These are phyloP conservation scores for Chaenocephalus aceratus DNA, from an alignment of 2,113 vertebrate species.

Conservation along the genomic window DNA sequence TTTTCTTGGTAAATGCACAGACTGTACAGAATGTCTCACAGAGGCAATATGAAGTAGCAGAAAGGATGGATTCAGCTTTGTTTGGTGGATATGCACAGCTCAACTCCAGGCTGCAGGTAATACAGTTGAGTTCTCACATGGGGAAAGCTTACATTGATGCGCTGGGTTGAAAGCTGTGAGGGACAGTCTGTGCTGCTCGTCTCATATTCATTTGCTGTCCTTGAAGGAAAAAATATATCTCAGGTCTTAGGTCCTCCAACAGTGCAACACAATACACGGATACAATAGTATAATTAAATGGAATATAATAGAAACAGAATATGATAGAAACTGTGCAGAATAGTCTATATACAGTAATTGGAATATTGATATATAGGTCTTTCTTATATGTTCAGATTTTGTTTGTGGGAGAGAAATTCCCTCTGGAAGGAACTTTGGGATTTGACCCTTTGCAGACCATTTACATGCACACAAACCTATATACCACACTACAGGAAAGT, in stretches of 20 bases:
- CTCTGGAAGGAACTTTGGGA: no score
- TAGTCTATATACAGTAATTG: no score
- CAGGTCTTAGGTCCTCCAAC: no score
- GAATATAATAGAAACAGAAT: no score
- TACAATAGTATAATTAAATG: no score
- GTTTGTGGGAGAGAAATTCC: no score
- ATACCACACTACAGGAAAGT: no score
- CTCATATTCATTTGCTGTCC: slow-evolving; percentile 28
- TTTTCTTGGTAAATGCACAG: neutral
- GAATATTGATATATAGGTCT: no score
- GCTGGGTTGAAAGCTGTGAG: neutral
- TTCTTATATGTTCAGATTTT: no score
- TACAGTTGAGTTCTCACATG: neutral
- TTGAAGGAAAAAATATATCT: neutral
- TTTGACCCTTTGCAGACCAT: neutral
- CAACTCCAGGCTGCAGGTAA: neutral
- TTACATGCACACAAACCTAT: neutral
- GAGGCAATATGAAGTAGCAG: neutral
- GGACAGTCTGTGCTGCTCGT: neutral
- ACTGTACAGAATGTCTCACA: neutral
- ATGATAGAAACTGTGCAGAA: no score
- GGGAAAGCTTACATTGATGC: neutral
- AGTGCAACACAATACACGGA: no score
- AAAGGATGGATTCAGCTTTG: neutral
- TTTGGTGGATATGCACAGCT: neutral